Base-by-base conservation (phyloP, 2,113 vertebrate species). In the Antennarius striatus region DNA sequence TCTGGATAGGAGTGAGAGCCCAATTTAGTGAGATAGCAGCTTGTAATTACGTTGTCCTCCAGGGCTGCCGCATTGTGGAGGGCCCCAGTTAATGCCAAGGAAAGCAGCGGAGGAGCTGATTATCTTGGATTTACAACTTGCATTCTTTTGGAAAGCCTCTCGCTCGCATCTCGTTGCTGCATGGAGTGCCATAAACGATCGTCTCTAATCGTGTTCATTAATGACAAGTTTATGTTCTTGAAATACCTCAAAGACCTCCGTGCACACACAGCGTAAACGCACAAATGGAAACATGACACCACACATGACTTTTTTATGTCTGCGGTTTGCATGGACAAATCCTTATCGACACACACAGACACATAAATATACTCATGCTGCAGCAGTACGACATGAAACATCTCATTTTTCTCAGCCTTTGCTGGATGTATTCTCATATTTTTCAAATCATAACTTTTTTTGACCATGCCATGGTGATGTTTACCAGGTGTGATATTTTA, bases 31-130 rank as follows among this genome's bases (percentile, higher is more conserved):
- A 73, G 85, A 85, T 84, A 81, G 81, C 77, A 70, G 82, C 61
- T 76, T 79, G 79, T 86, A 86, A 90, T 91, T 85, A 89, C n/a
- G 17, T 40, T 29, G 83, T 83, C 79, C 84, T 82, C 77, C 49
- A 45, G 80, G 76, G 79, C 75, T 69, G 79, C 40, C 61, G 74
- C 59, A 54, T 68, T 77, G 79, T 71, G 79, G 87, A 65, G 74
- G 64, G 74, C 68, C 70, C 14, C 57, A 36, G 32, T 36, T 1
- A 42, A 29, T 10, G 75, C 83, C 88, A 86, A 84, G 82, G 73
- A 80, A 82, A 81, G 71, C 82, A 77, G 59, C 3, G 0, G 58
- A 64, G 78, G 82, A 80, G 76, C 73, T 69, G 70, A 85, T 83
- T 78, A 80, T 80, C 80, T 80, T 79, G 68, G 83, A 83, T 63